These are phyloP conservation scores for Rhabditophanes sp. DNA, from an alignment of 2,888 invertebrate genomes.

Conservation along the genomic window DNA sequence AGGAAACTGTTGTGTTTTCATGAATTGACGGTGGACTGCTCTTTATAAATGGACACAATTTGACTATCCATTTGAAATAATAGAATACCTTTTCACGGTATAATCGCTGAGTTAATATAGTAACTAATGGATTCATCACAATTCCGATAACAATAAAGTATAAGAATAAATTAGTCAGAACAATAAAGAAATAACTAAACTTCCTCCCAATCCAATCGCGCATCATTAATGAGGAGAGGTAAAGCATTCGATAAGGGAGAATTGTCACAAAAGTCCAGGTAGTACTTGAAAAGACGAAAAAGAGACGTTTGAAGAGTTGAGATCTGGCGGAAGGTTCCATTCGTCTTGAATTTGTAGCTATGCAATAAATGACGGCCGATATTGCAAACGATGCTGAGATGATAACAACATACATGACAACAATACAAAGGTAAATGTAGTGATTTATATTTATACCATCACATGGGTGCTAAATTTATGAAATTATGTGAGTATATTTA, in stretches of 20 bases:
- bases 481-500: background rate
- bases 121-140: slow-evolving; percentile 38
- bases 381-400: slow-evolving; percentile 31
- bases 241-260: slow-evolving; percentile 35
- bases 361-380: slow-evolving; percentile 36
- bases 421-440: slow-evolving; percentile 15
- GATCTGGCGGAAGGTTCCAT: slow-evolving; percentile 26
- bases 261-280: slow-evolving; percentile 42
- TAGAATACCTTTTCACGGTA: too few species aligned
- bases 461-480: slow-evolving; percentile 15
- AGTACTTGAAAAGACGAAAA: slow-evolving; percentile 41
- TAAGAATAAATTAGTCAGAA: slow-evolving; percentile 21
- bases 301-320: slow-evolving; percentile 35
- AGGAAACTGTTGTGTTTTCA: too few species aligned
- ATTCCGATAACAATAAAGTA: slow-evolving; percentile 35
- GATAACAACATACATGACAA: slow-evolving; percentile 32
- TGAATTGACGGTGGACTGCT: too few species aligned
- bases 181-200: slow-evolving; percentile 5
- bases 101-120: slow-evolving; percentile 34
- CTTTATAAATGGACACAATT: too few species aligned
- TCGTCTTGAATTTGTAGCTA: slow-evolving; percentile 32
- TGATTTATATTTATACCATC: slow-evolving; percentile 12
- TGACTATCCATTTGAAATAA: too few species aligned
- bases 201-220: slow-evolving; percentile 5
- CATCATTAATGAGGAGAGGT: slow-evolving; percentile 10